Evolutionary conservation across 2,113 vertebrate genomes (phyloP), one percentile per base, ranked within the genome.

Genomic region (Perognathus longimembris): DNA sequence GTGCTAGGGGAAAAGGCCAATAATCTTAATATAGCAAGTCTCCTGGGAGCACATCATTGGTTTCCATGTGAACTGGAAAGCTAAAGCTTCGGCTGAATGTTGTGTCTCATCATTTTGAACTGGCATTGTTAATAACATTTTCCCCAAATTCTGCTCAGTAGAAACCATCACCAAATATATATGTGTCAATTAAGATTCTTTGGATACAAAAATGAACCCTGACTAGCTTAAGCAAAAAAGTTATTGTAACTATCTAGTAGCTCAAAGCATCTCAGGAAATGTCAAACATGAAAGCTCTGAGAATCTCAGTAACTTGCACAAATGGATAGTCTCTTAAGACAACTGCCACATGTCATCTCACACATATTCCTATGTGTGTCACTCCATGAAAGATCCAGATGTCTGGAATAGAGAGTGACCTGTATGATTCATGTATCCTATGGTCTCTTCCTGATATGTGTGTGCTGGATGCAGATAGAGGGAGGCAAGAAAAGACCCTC

Each of bases 51-150:
- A 15, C 75, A 54, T 45, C 34, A 6, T 92, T 91, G 45, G 50
- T 88, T 92, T 93, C 81, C 91, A 69, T 70, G 78, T 70, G 36
- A 90, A 82, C 59, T 24, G 57, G 64, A 76, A 57, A 88, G 45
- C 3, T 11, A 88, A 34, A 76, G 40, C 28, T 88, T 85, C 83
- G 66, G 40, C 32, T 64, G 0, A 71, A 22, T 81, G 59, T 92
- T 66, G 6, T 70, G 78, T 69, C 82, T 84, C 36, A 45, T 78
- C 88, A 74, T 92, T 93, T 78, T 85, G 38, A 94, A 73, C 7
- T 57, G 18, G 54, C n/a, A 87, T 71, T 10, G 0, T 89, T 92
- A 67, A 94, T 28, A 64, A 79, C 26, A 17, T 89, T 95, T 93
- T 18, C n/a, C 28, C 61, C 21, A 93, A 94, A 91, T 30, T 78